Conservation (phyloP, 37 sponge, comb jelly and placozoan genomes). For the Trichoplax adhaerens region DNA sequence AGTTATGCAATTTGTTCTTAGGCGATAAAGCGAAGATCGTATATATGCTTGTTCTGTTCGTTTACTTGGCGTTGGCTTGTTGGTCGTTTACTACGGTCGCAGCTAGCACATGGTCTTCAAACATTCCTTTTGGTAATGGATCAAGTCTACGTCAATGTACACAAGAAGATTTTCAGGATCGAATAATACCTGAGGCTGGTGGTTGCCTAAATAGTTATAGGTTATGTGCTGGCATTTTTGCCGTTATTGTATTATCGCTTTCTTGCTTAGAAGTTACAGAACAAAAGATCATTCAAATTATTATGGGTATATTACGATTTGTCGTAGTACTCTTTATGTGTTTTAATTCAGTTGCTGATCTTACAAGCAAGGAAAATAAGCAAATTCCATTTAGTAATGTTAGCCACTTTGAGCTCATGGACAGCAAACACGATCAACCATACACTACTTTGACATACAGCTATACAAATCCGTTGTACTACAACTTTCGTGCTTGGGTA, state of each 20-base stretch:
- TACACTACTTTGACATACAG: too few relatives aligned
- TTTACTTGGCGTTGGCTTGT: slow-evolving; percentile 36
- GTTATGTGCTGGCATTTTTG: slow-evolving; percentile 57
- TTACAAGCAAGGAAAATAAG: too few relatives aligned
- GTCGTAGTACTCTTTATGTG: background rate
- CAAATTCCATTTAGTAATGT: too few relatives aligned
- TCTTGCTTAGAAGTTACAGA: slow-evolving; percentile 63
- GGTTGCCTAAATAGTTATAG: slow-evolving; percentile 39
- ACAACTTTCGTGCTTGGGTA: slow-evolving; percentile 19
- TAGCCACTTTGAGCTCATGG: too few relatives aligned
- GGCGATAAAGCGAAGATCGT: slow-evolving; percentile 26
- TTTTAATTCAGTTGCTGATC: too few relatives aligned
- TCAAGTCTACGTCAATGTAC: slow-evolving; percentile 26
- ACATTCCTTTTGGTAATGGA: slow-evolving; percentile 53
- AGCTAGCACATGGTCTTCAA: slow-evolving; percentile 68
- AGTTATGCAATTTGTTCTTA: slow-evolving; percentile 51
- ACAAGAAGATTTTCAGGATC: slow-evolving; percentile 28
- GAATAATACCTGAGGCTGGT: slow-evolving; percentile 15
- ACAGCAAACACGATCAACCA: too few relatives aligned
- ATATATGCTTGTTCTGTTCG: slow-evolving; percentile 40
- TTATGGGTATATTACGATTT: slow-evolving; percentile 55
- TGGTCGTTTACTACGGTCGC: slow-evolving; percentile 62
- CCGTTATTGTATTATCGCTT: slow-evolving; percentile 32
- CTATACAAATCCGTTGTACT: too few relatives aligned
- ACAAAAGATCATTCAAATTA: slow-evolving; percentile 61